Conservation (phyloP, 2,113 vertebrate species). For the Hyaena hyaena region DNA sequence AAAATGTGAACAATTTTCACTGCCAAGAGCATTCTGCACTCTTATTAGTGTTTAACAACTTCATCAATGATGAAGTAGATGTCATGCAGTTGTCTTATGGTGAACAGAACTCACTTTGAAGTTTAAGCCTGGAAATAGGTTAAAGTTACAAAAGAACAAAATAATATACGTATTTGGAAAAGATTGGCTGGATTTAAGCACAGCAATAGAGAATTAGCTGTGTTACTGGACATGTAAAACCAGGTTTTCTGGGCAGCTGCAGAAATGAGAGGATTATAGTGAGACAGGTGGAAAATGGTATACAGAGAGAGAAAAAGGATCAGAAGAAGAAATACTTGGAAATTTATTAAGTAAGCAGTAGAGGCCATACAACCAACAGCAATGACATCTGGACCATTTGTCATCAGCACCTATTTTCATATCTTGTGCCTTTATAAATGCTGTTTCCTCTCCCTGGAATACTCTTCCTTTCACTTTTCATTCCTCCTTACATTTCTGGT, state of each 20-base stretch:
- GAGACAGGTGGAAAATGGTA: background rate
- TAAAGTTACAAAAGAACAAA: background rate
- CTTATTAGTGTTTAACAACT: background rate
- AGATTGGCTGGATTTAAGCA: constrained; percentile 1
- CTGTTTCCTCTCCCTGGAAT: background rate
- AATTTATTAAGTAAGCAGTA: background rate
- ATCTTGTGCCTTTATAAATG: background rate
- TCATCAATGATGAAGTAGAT: background rate
- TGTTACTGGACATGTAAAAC: background rate
- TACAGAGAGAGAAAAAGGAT: background rate
- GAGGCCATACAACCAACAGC: background rate
- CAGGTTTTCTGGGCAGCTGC: no score
- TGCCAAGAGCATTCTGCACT: background rate
- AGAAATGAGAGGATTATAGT: background rate
- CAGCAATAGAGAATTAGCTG: background rate
- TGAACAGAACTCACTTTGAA: background rate
- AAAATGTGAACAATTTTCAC: background rate
- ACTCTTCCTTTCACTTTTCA: background rate
- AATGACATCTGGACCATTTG: background rate
- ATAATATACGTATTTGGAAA: background rate
- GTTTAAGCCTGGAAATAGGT: background rate
- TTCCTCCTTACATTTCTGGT: background rate
- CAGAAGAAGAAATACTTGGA: background rate
- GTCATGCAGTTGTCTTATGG: background rate
- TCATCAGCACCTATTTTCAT: background rate